These are phyloP conservation scores for Mycalesis mineus DNA, from an alignment of 2,888 invertebrate species.

Conservation along the genomic window DNA sequence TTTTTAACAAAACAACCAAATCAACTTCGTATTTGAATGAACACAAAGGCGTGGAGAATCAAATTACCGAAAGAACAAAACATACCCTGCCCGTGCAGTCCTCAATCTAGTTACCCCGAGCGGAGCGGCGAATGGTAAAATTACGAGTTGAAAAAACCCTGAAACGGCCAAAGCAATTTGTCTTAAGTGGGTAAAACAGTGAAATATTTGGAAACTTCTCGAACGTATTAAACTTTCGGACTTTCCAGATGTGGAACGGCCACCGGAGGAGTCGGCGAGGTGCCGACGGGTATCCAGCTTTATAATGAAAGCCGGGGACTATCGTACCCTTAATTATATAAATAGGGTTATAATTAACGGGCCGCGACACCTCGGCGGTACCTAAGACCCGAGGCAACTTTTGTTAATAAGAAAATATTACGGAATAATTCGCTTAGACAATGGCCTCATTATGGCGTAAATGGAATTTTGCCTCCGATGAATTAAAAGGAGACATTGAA, in stretches of 20 bases:
- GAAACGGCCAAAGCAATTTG: conserved; percentile 59
- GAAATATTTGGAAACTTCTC: conserved; percentile 68
- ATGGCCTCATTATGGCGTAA: conserved; percentile 44
- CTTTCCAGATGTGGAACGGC: conserved; percentile 26
- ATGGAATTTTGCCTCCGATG: conserved; percentile 14
- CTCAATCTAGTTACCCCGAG: conserved; percentile 21
- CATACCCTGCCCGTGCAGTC: conserved; percentile 18
- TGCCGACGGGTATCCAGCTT: conserved; percentile 19
- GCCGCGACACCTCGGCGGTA: conserved; percentile 45
- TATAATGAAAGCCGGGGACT: conserved; percentile 15
- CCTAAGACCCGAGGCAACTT: conserved; percentile 38
- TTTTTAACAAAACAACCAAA: background rate
- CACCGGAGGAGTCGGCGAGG: conserved; percentile 12
- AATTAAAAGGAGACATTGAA: conserved; percentile 16
- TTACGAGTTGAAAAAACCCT: conserved; percentile 53
- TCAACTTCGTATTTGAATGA: background rate
- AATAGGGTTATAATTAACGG: conserved; percentile 45
- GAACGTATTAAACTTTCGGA: conserved; percentile 61
- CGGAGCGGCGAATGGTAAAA: conserved; percentile 55
- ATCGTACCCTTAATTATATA: conserved; percentile 40
- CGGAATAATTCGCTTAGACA: conserved; percentile 55
- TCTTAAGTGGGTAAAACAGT: conserved; percentile 67
- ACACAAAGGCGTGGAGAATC: conserved; percentile 3
- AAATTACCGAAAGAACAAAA: conserved; percentile 16
- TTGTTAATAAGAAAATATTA: conserved; percentile 58